These are phyloP conservation scores for Drosophila hydei DNA, from an alignment of 1,140 invertebrate species.

Conservation along the genomic window DNA sequence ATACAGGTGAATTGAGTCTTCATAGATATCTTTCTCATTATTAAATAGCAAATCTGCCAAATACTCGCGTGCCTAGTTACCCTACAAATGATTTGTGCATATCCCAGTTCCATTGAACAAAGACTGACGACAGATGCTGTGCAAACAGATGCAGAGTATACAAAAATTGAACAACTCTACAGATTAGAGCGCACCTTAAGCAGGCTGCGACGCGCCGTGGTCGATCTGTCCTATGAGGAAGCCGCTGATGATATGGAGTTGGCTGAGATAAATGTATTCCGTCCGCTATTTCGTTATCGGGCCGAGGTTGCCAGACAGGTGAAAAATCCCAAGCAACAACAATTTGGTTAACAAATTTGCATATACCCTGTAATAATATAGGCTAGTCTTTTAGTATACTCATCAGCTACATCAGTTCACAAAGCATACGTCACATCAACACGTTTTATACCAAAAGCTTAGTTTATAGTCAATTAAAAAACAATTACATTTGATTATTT, in stretches of 20 bases:
- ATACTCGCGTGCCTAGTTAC: constrained; percentile 38
- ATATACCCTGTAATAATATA: background rate
- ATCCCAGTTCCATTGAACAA: constrained; percentile 29
- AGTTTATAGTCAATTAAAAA: constrained; percentile 29
- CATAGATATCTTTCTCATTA: background rate
- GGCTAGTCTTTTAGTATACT: constrained; percentile 1
- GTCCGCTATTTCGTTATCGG: constrained; percentile 77
- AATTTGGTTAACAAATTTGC: constrained; percentile 42
- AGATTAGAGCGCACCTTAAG: constrained; percentile 42
- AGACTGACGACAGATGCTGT: constrained; percentile 32
- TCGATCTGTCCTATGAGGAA: constrained; percentile 61
- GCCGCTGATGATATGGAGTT: constrained; percentile 70
- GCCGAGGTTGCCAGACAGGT: constrained; percentile 58
- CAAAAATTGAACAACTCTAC: constrained; percentile 36
- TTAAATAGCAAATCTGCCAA: constrained; percentile 30
- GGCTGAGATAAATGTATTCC: constrained; percentile 78
- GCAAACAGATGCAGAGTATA: constrained; percentile 7
- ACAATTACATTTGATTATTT: constrained; percentile 42
- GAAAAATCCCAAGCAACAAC: constrained; percentile 42
- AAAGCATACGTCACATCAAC: background rate
- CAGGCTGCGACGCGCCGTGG: constrained; percentile 57
- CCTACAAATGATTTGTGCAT: constrained; percentile 23
- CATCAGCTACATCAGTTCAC: constrained; percentile 11
- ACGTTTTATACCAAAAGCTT: constrained; percentile 39
- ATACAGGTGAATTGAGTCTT: background rate